Conservation (phyloP, 1,140 invertebrate genomes). For the Diachasmimorpha longicaudata region DNA sequence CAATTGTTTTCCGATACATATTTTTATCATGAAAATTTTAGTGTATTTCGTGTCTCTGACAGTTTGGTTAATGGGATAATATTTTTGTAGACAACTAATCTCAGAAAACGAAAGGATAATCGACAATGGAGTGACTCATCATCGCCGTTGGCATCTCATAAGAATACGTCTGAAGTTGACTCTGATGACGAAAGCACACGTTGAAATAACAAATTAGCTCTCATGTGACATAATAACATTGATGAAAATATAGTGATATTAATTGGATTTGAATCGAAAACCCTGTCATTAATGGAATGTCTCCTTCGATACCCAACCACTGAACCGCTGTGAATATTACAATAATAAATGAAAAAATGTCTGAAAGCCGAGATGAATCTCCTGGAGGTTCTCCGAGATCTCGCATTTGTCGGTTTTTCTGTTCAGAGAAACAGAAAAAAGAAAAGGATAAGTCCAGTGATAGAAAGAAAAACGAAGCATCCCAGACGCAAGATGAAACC, state of each 20-base stretch:
- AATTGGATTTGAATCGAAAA: too few relatives aligned
- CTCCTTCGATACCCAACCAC: not conserved
- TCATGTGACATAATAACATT: not conserved
- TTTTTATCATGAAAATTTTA: not conserved
- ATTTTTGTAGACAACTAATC: not conserved
- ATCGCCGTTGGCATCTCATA: constrained; percentile 6
- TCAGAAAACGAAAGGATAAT: not conserved
- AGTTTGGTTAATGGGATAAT: not conserved
- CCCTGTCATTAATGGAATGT: too few relatives aligned
- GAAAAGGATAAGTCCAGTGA: not conserved
- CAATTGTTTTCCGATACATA: not conserved
- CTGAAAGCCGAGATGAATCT: not conserved
- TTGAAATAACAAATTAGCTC: too few relatives aligned
- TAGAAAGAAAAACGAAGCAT: not conserved
- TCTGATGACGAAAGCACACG: constrained; percentile 32
- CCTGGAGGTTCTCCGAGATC: not conserved
- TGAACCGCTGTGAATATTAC: not conserved
- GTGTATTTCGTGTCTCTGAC: not conserved
- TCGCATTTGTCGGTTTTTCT: not conserved
- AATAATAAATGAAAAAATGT: constrained; percentile 9
- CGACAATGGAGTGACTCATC: constrained; percentile 1
- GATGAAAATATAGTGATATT: too few relatives aligned
- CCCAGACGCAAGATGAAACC: not conserved
- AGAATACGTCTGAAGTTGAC: constrained; percentile 29
- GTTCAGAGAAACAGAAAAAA: not conserved